Conservation (phyloP, 2,797 vertebrate genomes). For the Lagodon rhomboides region DNA sequence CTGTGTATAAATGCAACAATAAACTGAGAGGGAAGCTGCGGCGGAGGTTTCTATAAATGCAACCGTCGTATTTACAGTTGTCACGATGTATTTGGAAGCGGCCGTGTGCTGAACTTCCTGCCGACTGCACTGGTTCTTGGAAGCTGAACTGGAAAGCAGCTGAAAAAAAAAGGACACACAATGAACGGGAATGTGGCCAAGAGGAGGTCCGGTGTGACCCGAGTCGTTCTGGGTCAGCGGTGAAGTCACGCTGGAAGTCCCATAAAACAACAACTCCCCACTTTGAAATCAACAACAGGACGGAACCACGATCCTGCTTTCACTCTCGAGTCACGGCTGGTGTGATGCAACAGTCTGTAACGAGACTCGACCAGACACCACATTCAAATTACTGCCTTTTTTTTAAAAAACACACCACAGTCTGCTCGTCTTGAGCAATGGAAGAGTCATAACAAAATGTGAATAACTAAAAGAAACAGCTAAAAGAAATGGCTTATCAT, state of each 20-base stretch:
- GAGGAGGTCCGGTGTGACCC: conserved; percentile 45
- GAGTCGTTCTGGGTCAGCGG: conserved; percentile 41
- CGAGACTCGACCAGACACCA: conserved; percentile 35
- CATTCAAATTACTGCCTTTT: conserved; percentile 19
- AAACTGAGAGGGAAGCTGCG: conserved; percentile 1
- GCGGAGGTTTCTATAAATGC: conserved; percentile 17
- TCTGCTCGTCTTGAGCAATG: conserved; percentile 26
- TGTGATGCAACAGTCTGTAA: conserved; percentile 67
- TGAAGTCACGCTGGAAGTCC: conserved; percentile 56
- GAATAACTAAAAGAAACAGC: neutral
- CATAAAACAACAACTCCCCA: conserved; percentile 57
- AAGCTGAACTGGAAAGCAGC: conserved; percentile 43
- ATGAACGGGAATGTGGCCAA: conserved; percentile 55
- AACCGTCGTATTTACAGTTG: conserved; percentile 32
- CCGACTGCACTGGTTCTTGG: conserved; percentile 46
- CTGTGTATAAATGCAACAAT: neutral
- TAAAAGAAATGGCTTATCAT: neutral
- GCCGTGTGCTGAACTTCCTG: conserved; percentile 56
- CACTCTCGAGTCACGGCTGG: conserved; percentile 20
- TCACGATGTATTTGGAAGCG: conserved; percentile 9
- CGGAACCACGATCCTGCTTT: conserved; percentile 40
- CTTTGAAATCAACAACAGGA: conserved; percentile 40
- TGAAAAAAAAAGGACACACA: conserved; percentile 43
- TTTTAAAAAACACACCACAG: neutral
- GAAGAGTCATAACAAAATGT: neutral